Evolutionary conservation across 2,888 invertebrate genomes (phyloP), one percentile per base, ranked within the genome.

Genomic region (Campoletis raptor): DNA sequence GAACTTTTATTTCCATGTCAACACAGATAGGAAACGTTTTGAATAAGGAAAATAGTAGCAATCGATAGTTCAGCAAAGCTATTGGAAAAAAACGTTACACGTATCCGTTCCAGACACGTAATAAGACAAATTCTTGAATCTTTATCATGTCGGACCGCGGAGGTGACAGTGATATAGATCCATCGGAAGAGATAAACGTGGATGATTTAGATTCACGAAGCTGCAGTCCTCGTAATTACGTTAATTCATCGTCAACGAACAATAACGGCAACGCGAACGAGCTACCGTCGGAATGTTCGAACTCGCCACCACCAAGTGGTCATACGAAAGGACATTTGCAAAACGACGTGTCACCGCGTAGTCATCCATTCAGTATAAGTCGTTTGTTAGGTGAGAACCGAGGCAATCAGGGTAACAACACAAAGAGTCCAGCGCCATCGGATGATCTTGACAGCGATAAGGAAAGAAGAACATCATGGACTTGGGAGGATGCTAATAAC

Each of bases 281-380:
- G 57, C 90, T 88, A 21, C 90, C 91, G 48, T 93, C 93, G 76
- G 93, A 94, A 85, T 92, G 92, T 78, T 93, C 94, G 18, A 90
- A 90, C 67, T 91, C 92, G 61, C 90, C 90, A n/a, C 91, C 92
- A 1, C 90, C 91, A 9, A 91, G 89, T 61, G 91, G 91, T 69
- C 90, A 91, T 7, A 91, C 89, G 18, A 92, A 92, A 54, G 90
- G 92, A 40, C 91, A 90, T 18, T 81, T 91, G 57, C 90, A 91
- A 78, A 92, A 90, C 82, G 93, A 93, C n/a, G 89, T 92, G 0
- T 90, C 92, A 45, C 91, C 94, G 0, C 88, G 92, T 24, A 93
- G 92, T 89, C 94, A 94, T 85, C 94, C 94, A 21, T 94, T 94
- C 89, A 94, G 94, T 86, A 94, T 94, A 88, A 94, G 94, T 80